Evolutionary conservation across 2,888 invertebrate species (phyloP).

Genomic region (Pollenia griseotomentosa): DNA sequence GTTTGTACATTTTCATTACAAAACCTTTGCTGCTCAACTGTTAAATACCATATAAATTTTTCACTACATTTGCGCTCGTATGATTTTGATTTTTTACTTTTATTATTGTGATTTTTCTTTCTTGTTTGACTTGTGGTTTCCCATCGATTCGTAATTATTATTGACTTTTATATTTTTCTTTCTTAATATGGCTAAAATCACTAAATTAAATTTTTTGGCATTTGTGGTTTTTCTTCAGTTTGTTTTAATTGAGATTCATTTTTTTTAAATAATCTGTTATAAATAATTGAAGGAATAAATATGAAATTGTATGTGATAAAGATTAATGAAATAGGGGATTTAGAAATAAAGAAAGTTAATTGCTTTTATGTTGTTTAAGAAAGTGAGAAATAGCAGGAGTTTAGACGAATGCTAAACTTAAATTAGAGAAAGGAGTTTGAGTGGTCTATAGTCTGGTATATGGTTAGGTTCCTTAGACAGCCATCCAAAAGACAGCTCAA

Average conservation of each 20-base stretch:
- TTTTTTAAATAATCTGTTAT: neutral
- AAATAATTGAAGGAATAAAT: neutral
- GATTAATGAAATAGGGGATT: neutral
- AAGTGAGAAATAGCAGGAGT: no score
- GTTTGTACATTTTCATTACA: slow-evolving; percentile 3
- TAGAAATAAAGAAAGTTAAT: neutral
- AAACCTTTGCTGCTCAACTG: slow-evolving; percentile 18
- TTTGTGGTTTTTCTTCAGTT: neutral
- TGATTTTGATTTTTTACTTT: slow-evolving; percentile 32
- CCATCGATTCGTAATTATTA: slow-evolving; percentile 35
- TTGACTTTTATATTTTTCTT: slow-evolving; percentile 29
- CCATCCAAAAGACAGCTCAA: no score
- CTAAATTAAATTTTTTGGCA: slow-evolving; percentile 23
- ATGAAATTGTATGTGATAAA: neutral
- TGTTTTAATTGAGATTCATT: neutral
- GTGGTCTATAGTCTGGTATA: no score
- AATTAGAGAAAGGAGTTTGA: no score
- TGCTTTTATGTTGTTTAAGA: no score
- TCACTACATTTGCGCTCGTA: slow-evolving; percentile 5
- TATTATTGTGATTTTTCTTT: slow-evolving; percentile 27
- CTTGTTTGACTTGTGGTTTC: neutral
- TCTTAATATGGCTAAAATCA: neutral
- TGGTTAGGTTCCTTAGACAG: no score
- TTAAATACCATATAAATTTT: slow-evolving; percentile 22
- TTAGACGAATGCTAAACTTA: no score